These are phyloP conservation scores for Parapristionchus giblindavisi DNA, from an alignment of 2,888 invertebrate genomes.

Conservation along the genomic window DNA sequence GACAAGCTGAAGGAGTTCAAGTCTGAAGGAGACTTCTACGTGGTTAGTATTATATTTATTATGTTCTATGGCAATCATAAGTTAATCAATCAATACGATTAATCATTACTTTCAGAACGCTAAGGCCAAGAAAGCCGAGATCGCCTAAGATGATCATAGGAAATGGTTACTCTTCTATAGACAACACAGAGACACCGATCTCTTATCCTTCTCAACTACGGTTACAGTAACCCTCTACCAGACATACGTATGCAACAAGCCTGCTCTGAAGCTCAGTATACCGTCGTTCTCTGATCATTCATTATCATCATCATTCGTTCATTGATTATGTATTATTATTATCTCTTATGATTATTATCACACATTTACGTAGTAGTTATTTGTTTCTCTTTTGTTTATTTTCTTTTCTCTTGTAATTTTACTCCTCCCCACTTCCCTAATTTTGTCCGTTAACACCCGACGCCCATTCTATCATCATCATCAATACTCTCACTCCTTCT, in stretches of 20 bases:
- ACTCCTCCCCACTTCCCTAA: neutral
- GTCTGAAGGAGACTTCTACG: slow-evolving; percentile 71
- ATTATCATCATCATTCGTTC: neutral
- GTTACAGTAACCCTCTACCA: too few species aligned
- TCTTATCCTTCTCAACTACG: too few species aligned
- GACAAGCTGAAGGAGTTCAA: slow-evolving; percentile 72
- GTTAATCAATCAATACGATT: neutral
- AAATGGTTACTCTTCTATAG: slow-evolving; percentile 5
- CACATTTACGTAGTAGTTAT: neutral
- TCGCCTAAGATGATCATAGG: slow-evolving; percentile 16
- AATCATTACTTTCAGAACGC: slow-evolving; percentile 9
- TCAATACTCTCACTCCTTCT: slow-evolving; percentile 15
- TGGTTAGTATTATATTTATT: slow-evolving; percentile 40
- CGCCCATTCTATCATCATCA: slow-evolving; percentile 7
- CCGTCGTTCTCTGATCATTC: neutral
- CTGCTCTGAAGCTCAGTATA: too few species aligned
- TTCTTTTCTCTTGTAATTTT: neutral
- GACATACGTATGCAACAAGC: too few species aligned
- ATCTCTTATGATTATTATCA: neutral
- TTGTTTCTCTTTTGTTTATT: slow-evolving; percentile 16
- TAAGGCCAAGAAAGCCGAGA: slow-evolving; percentile 21
- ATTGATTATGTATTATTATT: too few species aligned
- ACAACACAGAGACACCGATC: too few species aligned
- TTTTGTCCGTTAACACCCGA: slow-evolving; percentile 21
- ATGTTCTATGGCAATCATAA: neutral